Conservation (phyloP, 2,113 vertebrate genomes). For the Propithecus coquereli region DNA sequence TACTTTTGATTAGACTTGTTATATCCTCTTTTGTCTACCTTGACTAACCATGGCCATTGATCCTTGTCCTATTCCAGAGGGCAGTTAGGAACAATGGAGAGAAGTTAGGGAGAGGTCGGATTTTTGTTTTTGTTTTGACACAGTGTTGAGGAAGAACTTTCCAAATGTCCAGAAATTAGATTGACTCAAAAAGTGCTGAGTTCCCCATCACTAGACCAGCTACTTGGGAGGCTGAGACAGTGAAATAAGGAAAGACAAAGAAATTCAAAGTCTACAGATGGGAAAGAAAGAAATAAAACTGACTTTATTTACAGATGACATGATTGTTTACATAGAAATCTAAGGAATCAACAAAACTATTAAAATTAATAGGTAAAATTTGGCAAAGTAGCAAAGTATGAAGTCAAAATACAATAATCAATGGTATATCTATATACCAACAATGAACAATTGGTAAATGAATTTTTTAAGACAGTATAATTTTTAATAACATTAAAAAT, state of each 20-base stretch:
- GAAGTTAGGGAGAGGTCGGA: background rate
- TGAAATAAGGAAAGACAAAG: background rate
- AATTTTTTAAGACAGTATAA: background rate
- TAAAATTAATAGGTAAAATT: background rate
- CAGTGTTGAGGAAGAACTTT: background rate
- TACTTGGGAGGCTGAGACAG: too few relatives aligned
- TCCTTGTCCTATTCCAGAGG: background rate
- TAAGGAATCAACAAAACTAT: background rate
- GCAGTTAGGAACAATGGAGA: background rate
- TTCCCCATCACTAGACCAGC: background rate
- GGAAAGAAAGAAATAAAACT: background rate
- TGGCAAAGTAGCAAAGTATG: background rate
- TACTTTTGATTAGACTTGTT: slow-evolving; percentile 40
- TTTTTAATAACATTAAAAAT: background rate
- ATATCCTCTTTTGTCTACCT: background rate
- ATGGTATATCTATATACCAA: background rate
- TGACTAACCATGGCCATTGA: background rate
- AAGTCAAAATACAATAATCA: background rate
- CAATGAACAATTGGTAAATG: background rate
- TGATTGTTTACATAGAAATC: background rate
- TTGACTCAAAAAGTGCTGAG: background rate
- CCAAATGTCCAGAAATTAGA: slow-evolving; percentile 32
- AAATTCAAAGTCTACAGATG: background rate
- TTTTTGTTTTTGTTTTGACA: background rate
- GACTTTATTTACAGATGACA: background rate